Percentiles rank a stretch among this genome's conserved stretches.
These are phyloP conservation scores for Tenthredo amoena DNA, from an alignment of 2,888 invertebrate genomes.

Conservation along the genomic window DNA sequence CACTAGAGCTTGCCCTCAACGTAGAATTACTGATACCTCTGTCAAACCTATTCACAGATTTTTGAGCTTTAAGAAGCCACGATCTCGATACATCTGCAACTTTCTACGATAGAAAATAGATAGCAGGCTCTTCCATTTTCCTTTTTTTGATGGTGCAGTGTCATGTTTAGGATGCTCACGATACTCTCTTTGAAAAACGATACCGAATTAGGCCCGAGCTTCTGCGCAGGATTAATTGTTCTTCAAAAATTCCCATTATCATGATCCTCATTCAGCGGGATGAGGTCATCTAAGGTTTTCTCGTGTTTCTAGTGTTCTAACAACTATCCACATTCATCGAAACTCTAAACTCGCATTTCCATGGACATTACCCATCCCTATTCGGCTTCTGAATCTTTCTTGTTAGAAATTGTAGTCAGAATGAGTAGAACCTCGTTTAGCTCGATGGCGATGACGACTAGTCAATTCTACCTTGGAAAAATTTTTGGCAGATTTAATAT, in stretches of 20 bases:
- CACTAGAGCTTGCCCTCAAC: not conserved
- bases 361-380: not conserved
- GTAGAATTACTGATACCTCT: not conserved
- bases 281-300: not conserved
- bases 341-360: not conserved
- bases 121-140: not conserved
- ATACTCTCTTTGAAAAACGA: not conserved
- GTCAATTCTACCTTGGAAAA: not conserved
- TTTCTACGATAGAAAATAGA: not conserved
- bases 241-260: not conserved
- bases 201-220: not conserved
- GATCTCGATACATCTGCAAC: not conserved
- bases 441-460: not conserved
- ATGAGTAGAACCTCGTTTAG: not conserved
- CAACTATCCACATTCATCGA: not conserved
- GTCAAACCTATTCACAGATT: not conserved
- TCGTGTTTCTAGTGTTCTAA: not conserved
- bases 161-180: not conserved
- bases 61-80: not conserved
- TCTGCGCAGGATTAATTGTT: not conserved
- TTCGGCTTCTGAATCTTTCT: not conserved
- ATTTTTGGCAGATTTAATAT: not conserved
- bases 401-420: not conserved
- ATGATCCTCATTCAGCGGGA: not conserved
- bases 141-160: not conserved